Evolutionary conservation across 2,888 invertebrate genomes (phyloP).

Genomic region (Ormyrus thymus): DNA sequence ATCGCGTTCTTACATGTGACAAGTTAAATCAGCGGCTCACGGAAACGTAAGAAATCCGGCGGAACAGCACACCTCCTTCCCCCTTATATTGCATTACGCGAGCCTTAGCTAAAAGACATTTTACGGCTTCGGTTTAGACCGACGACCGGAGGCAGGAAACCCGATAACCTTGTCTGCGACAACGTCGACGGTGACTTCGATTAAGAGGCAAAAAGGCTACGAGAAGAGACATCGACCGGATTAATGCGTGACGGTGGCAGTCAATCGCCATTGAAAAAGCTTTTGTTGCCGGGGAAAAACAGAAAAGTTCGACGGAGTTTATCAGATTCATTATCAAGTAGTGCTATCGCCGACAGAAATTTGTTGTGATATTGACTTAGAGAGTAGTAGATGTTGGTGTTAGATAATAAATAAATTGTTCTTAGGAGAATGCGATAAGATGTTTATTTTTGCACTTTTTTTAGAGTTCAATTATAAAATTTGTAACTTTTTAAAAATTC

Average conservation of each 20-base stretch:
- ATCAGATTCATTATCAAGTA: too few relatives aligned
- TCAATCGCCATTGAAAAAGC: not conserved
- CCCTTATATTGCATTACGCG: constrained; percentile 55
- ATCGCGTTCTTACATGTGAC: constrained; percentile 23
- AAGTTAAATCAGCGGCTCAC: constrained; percentile 22
- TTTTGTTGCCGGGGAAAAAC: not conserved
- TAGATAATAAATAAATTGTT: too few relatives aligned
- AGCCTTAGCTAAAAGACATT: constrained; percentile 53
- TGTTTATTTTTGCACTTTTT: too few relatives aligned
- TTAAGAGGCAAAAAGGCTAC: not conserved
- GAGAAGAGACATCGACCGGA: constrained; percentile 19
- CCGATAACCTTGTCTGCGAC: constrained; percentile 64
- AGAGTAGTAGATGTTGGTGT: too few relatives aligned
- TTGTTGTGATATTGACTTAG: too few relatives aligned
- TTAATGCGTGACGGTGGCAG: not conserved
- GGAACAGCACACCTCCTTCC: not conserved
- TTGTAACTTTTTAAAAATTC: too few relatives aligned
- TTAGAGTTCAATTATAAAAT: too few relatives aligned
- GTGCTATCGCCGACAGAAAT: too few relatives aligned
- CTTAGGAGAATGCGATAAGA: too few relatives aligned
- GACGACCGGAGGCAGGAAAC: constrained; percentile 59
- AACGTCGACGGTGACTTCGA: constrained; percentile 9
- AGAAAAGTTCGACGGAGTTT: too few relatives aligned
- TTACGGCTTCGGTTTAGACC: constrained; percentile 67
- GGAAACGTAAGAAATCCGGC: constrained; percentile 36